A percentile compares a stretch with the other conserved stretches of the same genome.
Conservation (phyloP, 2,888 invertebrate species). For the Gryllus longicercus region DNA sequence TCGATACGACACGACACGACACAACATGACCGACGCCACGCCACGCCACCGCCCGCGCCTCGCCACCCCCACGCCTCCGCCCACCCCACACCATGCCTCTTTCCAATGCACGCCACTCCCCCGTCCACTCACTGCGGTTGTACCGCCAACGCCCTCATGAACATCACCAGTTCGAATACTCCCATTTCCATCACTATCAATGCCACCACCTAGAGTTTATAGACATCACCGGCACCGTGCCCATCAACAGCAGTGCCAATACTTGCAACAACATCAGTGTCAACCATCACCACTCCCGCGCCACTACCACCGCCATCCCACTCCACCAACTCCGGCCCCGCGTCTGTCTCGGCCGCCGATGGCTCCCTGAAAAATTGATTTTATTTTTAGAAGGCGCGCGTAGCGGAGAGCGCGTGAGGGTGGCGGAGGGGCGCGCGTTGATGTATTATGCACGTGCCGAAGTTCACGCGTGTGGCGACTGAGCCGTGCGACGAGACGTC, state of each 20-base stretch:
- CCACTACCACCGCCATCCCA: not conserved
- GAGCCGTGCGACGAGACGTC: not conserved
- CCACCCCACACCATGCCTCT: too few species aligned
- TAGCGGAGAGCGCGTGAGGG: not conserved
- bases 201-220: too few species aligned
- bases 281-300: not conserved
- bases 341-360: not conserved
- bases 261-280: not conserved
- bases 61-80: too few species aligned
- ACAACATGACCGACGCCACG: too few species aligned
- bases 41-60: too few species aligned
- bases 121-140: too few species aligned
- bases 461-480: not conserved
- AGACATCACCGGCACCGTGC: too few species aligned
- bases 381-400: not conserved
- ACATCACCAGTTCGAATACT: too few species aligned
- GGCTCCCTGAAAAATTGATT: not conserved
- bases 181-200: too few species aligned
- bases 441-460: constrained; percentile 1
- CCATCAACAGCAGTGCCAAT: not conserved
- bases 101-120: too few species aligned
- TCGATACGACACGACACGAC: too few species aligned
- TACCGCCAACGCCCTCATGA: too few species aligned
- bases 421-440: not conserved
- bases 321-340: not conserved